These are phyloP conservation scores for Trichoplusia ni DNA, from an alignment of 1,140 invertebrate species.

Conservation along the genomic window DNA sequence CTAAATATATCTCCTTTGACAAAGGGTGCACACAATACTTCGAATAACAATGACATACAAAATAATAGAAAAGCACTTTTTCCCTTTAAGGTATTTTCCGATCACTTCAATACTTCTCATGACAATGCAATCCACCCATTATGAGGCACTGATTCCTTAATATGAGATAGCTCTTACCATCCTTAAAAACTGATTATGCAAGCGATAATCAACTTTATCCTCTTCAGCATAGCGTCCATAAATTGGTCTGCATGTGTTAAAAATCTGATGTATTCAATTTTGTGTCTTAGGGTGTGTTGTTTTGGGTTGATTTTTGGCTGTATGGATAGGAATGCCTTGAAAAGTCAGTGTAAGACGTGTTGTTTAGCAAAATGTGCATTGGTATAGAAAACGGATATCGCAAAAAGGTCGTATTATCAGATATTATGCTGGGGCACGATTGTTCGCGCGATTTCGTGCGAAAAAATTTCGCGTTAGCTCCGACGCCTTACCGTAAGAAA, in stretches of 20 bases:
- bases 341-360: conserved; percentile 48
- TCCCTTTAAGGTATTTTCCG: conserved; percentile 63
- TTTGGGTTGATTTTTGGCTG: conserved; percentile 36
- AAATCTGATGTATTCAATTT: conserved; percentile 11
- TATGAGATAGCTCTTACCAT: conserved; percentile 41
- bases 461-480: conserved; percentile 51
- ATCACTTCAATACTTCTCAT: conserved; percentile 58
- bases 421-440: conserved; percentile 58
- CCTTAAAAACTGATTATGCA: neutral
- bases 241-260: conserved; percentile 3
- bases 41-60: conserved; percentile 46
- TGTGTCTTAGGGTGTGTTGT: neutral
- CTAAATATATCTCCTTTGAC: neutral
- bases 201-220: conserved; percentile 36
- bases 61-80: conserved; percentile 56
- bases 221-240: conserved; percentile 19
- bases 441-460: conserved; percentile 56
- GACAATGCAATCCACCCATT: conserved; percentile 68
- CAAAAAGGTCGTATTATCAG: conserved; percentile 57
- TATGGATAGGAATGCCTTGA: conserved; percentile 50
- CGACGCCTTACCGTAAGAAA: conserved; percentile 40
- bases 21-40: conserved; percentile 25
- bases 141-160: conserved; percentile 65
- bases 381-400: conserved; percentile 64
- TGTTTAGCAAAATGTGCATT: conserved; percentile 73